phyloP scores from a whole-genome alignment of 2,797 vertebrate species.

The Octomys mimax region DNA sequence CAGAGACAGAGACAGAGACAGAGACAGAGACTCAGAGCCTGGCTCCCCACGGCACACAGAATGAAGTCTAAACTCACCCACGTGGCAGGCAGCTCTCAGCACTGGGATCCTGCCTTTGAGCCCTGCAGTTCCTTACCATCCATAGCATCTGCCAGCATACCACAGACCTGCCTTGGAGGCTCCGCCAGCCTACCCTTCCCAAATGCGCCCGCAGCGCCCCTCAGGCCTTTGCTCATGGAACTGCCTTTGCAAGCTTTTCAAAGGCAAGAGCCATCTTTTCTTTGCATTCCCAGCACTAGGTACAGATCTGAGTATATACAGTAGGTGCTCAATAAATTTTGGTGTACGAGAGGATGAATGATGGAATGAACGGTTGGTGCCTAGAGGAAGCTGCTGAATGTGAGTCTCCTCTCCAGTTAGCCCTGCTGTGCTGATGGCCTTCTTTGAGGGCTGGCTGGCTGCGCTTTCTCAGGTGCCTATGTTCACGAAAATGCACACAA shows the following conservation, averaged over 20 bases:
- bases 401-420: not conserved
- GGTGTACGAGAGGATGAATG: not conserved
- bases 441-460: not conserved
- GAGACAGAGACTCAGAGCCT: no score
- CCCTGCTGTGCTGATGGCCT: not conserved
- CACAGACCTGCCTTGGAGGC: not conserved
- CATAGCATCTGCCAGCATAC: fast-evolving
- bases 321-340: not conserved
- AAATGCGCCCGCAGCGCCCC: fast-evolving
- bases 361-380: not conserved
- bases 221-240: not conserved
- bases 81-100: fast-evolving
- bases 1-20: no score
- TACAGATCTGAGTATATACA: not conserved
- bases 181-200: not conserved
- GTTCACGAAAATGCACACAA: not conserved
- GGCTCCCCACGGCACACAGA: fast-evolving
- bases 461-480: not conserved
- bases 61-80: not conserved
- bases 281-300: not conserved
- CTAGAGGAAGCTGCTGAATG: not conserved
- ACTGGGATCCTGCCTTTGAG: not conserved
- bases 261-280: not conserved
- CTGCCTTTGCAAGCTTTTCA: not conserved
- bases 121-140: not conserved